A percentile compares a stretch with the other conserved stretches of the same genome.
Evolutionary conservation across 2,797 vertebrate genomes (phyloP).

Genomic region (Pagetopsis macropterus): DNA sequence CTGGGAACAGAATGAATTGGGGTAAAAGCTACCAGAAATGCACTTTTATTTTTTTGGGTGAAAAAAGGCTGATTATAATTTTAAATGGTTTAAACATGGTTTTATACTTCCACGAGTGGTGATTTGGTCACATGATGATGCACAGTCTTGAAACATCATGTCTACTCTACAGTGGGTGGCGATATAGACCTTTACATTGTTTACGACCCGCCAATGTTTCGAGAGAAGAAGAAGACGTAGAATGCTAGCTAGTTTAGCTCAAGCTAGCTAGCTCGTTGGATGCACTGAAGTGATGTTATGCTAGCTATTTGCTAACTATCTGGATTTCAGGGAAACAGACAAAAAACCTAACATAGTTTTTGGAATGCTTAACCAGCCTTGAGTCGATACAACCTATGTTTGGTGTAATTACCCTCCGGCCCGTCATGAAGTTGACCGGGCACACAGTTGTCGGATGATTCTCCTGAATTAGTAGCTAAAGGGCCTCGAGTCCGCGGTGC

Average conservation of each 20-base stretch:
- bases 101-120: no score
- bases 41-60: no score
- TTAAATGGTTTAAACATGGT: no score
- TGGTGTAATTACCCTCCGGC: conserved; percentile 5
- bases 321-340: conserved; percentile 31
- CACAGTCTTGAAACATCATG: no score
- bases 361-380: conserved; percentile 3
- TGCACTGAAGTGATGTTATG: conserved; percentile 35
- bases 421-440: conserved; percentile 44
- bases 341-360: neutral
- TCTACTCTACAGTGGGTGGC: conserved; percentile 26
- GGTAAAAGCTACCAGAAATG: no score
- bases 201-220: no score
- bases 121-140: no score
- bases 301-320: conserved; percentile 47
- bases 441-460: conserved; percentile 45
- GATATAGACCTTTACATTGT: neutral
- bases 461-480: conserved; percentile 35
- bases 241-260: conserved; percentile 39
- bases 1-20: no score
- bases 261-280: conserved; percentile 33
- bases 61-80: no score
- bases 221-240: conserved; percentile 35
- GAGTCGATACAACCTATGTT: conserved; percentile 17
- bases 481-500: conserved; percentile 68